Evolutionary conservation across 2,888 invertebrate species (phyloP), one percentile per base, ranked within the genome.

Genomic region (Acrocera orbiculus): DNA sequence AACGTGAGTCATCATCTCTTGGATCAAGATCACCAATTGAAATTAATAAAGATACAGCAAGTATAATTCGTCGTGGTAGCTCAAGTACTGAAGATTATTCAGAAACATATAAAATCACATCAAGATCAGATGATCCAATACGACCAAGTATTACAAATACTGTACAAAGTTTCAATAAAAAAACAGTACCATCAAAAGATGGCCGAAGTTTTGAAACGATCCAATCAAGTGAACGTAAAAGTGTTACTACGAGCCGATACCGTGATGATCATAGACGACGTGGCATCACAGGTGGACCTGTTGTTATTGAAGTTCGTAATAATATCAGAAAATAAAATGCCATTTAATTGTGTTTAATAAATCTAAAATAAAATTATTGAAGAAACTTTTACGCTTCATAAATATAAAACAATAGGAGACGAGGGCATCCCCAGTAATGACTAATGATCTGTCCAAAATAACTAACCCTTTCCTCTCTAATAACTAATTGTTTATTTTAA

Each of bases 81-180:
- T 70, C 70, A 44, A 73, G 72, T 43, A 73, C 72, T 41, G 76
- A 75, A 40, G 76, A 76, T 49, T 77, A 67, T 51, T 73, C 75
- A 2, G 76, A 77, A 55, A 76, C 76, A 1, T 75, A 73, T 47
- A 69, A 74, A 47, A 74, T 75, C 42, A 70, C 72, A 6, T 73
- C 73, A 10, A 66, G 72, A 40, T 69, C 70, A 7, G 74, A 71
- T 36, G 72, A 77, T 52, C 75, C 76, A 2, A 60, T 66, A 34
- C 59, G 74, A 42, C 76, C 77, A 14, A 72, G 71, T 47, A 65
- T 77, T 34, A 77, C 78, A 16, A 74, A 78, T 47, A 75, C 74
- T 1, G 73, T 75, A 11, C 72, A 75, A 50, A 76, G 69, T 27
- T 69, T 73, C 45, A 69, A 70, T 43, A 76, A 76, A 56, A 76